A percentile compares a stretch with the other conserved stretches of the same genome.
phyloP scores from a whole-genome alignment of 2,113 vertebrate genomes.

The Isichthys henryi region DNA sequence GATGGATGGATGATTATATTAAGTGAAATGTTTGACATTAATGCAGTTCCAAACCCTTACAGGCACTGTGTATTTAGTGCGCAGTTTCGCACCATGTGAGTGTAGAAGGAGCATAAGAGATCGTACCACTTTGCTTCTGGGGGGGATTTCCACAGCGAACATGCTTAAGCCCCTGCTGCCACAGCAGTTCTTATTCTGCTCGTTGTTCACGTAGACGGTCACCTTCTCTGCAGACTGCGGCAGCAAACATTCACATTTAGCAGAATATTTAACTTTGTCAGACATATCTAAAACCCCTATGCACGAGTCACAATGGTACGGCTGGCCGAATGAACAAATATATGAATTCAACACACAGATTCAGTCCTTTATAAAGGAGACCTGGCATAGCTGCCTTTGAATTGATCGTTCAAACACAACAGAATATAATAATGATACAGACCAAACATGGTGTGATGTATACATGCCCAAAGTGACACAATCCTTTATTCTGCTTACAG shows the following conservation, averaged over 20 bases:
- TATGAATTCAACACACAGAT: neutral
- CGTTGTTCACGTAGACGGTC: slow-evolving; percentile 79
- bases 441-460: neutral
- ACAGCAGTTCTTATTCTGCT: slow-evolving; percentile 78
- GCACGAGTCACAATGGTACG: neutral
- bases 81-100: neutral
- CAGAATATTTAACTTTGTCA: neutral
- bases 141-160: slow-evolving; percentile 86
- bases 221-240: slow-evolving; percentile 77
- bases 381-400: neutral
- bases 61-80: neutral
- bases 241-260: slow-evolving; percentile 17
- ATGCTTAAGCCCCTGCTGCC: slow-evolving; percentile 73
- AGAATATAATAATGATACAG: neutral
- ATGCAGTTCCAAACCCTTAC: neutral
- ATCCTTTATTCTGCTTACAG: neutral
- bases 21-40: neutral
- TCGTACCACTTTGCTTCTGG: slow-evolving; percentile 73
- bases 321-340: neutral
- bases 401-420: neutral
- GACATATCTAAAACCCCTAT: neutral
- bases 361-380: neutral
- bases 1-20: neutral
- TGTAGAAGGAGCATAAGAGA: neutral
- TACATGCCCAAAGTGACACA: neutral